A percentile compares a stretch with the other conserved stretches of the same genome.
Evolutionary conservation across 2,888 invertebrate genomes (phyloP).

Genomic region (Yponomeuta cagnagella): DNA sequence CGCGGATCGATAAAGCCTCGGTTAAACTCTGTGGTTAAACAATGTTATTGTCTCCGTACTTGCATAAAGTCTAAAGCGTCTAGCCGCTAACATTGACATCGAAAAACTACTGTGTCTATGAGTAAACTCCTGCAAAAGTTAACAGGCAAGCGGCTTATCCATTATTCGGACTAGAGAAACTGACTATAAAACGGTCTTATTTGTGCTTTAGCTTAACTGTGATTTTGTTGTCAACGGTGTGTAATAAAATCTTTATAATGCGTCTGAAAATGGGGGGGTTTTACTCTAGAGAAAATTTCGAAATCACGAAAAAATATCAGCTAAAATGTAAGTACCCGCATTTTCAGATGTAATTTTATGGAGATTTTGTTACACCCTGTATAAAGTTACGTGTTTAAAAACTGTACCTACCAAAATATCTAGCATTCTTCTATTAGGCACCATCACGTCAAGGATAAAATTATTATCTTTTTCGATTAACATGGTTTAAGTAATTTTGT

Average conservation of each 20-base stretch:
- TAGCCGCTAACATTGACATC: constrained; percentile 7
- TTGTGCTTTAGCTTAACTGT: constrained; percentile 37
- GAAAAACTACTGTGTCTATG: constrained; percentile 6
- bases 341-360: no score
- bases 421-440: not conserved
- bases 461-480: no score
- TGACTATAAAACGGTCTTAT: constrained; percentile 56
- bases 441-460: no score
- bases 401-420: not conserved
- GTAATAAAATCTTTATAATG: no score
- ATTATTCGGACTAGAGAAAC: constrained; percentile 59
- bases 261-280: no score
- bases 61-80: constrained; percentile 4
- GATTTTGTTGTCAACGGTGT: not conserved
- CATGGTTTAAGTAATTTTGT: no score
- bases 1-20: no score
- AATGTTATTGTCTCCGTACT: not conserved
- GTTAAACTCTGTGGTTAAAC: no score
- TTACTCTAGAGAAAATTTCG: no score
- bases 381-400: not conserved
- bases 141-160: not conserved
- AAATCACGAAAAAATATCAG: no score
- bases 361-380: not conserved
- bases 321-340: no score
- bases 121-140: constrained; percentile 6